These are phyloP conservation scores for Callaeas wilsoni DNA, from an alignment of 2,113 vertebrate species.

Conservation along the genomic window DNA sequence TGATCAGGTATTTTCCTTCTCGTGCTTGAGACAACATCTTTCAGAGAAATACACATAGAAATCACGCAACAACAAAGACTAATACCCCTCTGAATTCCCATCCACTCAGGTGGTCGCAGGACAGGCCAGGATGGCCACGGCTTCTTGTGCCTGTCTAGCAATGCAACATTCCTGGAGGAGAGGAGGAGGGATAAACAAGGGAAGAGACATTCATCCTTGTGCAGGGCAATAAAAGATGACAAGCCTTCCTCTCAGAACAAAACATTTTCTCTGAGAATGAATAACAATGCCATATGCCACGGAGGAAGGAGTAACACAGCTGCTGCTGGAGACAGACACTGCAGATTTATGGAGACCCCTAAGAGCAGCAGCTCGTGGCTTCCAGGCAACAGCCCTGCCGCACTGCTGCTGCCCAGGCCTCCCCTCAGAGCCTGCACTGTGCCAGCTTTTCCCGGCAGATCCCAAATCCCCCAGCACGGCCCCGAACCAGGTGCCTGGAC, in stretches of 20 bases:
- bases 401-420: background rate
- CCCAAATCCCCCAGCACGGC: background rate
- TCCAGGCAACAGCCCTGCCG: fast-evolving
- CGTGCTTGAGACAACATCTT: background rate
- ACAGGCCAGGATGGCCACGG: fast-evolving
- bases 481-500: background rate
- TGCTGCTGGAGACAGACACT: background rate
- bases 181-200: background rate
- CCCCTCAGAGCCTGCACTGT: background rate
- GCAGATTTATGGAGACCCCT: background rate
- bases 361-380: background rate
- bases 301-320: background rate
- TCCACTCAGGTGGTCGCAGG: background rate
- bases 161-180: background rate
- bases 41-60: background rate
- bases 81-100: background rate
- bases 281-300: background rate
- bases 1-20: background rate
- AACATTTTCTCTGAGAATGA: background rate
- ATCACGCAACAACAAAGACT: background rate
- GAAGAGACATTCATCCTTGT: background rate
- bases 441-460: background rate
- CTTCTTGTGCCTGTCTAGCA: background rate
- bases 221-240: background rate
- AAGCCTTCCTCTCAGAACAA: background rate